These are phyloP conservation scores for Taenaris catops DNA, from an alignment of 2,888 invertebrate species.

Conservation along the genomic window DNA sequence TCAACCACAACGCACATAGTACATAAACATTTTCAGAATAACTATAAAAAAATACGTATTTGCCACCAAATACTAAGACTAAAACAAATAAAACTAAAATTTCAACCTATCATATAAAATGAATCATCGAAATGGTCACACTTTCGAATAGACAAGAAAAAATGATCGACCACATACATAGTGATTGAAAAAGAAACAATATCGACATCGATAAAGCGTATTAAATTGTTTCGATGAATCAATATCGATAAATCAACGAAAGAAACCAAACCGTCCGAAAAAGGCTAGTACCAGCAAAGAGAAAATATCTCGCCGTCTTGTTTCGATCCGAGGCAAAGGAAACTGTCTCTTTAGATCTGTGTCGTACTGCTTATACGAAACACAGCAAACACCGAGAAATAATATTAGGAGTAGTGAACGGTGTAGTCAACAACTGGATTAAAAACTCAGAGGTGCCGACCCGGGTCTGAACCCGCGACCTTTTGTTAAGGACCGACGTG, in stretches of 20 bases:
- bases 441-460: too few relatives aligned
- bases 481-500: too few relatives aligned
- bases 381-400: slow-evolving; percentile 62
- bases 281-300: slow-evolving; percentile 13
- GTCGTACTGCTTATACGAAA: slow-evolving; percentile 52
- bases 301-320: slow-evolving; percentile 44
- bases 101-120: too few relatives aligned
- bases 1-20: slow-evolving; percentile 2
- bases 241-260: slow-evolving; percentile 14
- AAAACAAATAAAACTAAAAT: too few relatives aligned
- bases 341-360: slow-evolving; percentile 65
- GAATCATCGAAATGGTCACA: too few relatives aligned
- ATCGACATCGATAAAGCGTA: slow-evolving; percentile 9
- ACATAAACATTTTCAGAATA: not conserved
- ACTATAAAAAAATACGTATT: slow-evolving; percentile 1
- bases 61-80: too few relatives aligned
- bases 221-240: slow-evolving; percentile 13
- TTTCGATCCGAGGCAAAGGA: slow-evolving; percentile 60
- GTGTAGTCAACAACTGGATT: slow-evolving; percentile 58
- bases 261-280: slow-evolving; percentile 11
- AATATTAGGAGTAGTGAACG: slow-evolving; percentile 46
- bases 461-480: too few relatives aligned
- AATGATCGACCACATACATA: not conserved
- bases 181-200: not conserved
- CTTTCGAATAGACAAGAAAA: not conserved